A percentile compares a stretch with the other conserved stretches of the same genome.
Evolutionary conservation across 2,888 invertebrate genomes (phyloP).

Genomic region (Eueremaeus valkanovi): DNA sequence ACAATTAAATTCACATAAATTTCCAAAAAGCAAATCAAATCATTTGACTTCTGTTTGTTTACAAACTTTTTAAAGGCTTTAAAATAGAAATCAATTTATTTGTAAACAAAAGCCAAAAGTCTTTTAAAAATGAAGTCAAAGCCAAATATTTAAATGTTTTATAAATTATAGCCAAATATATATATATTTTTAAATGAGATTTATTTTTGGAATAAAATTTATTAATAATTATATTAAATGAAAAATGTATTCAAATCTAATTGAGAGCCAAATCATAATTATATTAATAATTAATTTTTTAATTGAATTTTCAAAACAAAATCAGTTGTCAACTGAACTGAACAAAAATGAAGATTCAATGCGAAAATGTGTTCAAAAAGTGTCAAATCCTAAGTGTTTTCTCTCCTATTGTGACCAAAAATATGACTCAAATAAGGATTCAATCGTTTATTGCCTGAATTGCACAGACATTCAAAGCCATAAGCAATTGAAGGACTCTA

Average conservation of each 20-base stretch:
- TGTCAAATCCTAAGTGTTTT: not conserved
- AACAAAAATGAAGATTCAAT: not conserved
- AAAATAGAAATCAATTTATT: too few species aligned
- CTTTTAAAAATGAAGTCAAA: too few species aligned
- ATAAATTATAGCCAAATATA: too few species aligned
- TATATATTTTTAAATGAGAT: too few species aligned
- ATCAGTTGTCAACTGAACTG: not conserved
- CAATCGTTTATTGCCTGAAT: not conserved
- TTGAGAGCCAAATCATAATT: not conserved
- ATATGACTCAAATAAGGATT: not conserved
- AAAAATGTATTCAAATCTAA: not conserved
- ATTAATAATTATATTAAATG: not conserved
- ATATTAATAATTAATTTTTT: not conserved
- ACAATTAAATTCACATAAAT: too few species aligned
- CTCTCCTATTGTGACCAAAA: not conserved
- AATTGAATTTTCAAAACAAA: not conserved
- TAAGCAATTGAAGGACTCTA: not conserved
- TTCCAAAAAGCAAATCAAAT: too few species aligned
- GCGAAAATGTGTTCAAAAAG: not conserved
- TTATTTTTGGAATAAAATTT: too few species aligned
- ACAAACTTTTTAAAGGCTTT: too few species aligned
- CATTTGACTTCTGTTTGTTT: too few species aligned
- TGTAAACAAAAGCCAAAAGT: too few species aligned
- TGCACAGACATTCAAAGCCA: conserved; percentile 5
- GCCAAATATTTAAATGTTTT: too few species aligned